Evolutionary conservation across 2,113 vertebrate genomes (phyloP).

Genomic region (Nycticryphes semicollaris): DNA sequence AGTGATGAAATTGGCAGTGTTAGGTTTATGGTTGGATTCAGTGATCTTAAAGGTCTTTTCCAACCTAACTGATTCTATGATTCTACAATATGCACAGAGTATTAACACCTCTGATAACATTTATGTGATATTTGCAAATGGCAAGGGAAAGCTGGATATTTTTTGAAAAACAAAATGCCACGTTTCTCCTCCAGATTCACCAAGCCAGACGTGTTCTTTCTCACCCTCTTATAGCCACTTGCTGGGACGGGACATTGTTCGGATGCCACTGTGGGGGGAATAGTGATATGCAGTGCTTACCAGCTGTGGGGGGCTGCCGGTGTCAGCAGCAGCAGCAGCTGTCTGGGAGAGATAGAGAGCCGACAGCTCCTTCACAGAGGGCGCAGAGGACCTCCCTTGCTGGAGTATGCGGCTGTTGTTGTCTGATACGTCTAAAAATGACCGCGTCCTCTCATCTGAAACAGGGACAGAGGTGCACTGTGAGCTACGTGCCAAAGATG

Average conservation of each 20-base stretch:
- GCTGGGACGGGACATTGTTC: background rate
- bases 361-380: conserved; percentile 81
- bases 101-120: background rate
- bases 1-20: background rate
- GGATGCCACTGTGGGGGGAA: conserved; percentile 9
- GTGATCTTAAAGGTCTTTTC: background rate
- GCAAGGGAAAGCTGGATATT: background rate
- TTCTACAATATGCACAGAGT: background rate
- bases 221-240: background rate
- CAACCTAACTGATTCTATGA: background rate
- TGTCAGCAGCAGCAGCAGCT: conserved; percentile 60
- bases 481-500: background rate
- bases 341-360: conserved; percentile 77
- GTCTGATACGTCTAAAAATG: conserved; percentile 50
- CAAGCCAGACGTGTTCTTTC: background rate
- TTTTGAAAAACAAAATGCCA: background rate
- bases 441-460: conserved; percentile 73
- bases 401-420: background rate
- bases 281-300: conserved; percentile 76
- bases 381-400: conserved; percentile 41
- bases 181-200: background rate
- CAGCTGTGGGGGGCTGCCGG: background rate
- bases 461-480: background rate
- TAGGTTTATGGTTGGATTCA: background rate
- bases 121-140: background rate